Evolutionary conservation across 2,888 invertebrate genomes (phyloP), one percentile per base, ranked within the genome.

Genomic region (Malthinus seriepunctatus): DNA sequence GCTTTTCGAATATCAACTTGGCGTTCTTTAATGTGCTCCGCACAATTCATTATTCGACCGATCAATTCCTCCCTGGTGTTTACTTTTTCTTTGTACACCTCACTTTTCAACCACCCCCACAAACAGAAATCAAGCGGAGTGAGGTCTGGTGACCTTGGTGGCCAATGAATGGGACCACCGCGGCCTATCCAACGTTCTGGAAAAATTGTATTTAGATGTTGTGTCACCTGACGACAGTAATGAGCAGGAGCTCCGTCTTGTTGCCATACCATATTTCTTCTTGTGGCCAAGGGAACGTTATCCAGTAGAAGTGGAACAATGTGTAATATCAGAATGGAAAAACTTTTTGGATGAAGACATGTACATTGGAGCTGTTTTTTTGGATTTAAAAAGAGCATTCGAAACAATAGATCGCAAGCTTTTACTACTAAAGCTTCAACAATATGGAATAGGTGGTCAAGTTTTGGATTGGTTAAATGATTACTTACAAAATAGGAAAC

Each of bases 61-160:
- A 49, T 49, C 35, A 38, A 35, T 49, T 49, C 37, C 3, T 49
- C 15, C 5, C 49, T 7, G 8, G 49, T 37, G 14, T 49, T 49
- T 34, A 35, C 49, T 46, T 34, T 37, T 49, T 8, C 37, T 37
- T 11, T 8, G 34, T 37, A 11, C n/a, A 49, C 49, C n/a, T 35
- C 49, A 35, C 32, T 35, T 49, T 35, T 35, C 35, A 49, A 15
- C 48, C 33, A 48, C 33, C 48, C 34, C 48, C 48, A 33, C 23
- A 56, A 34, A 14, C 56, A 54, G 53, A 51, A 60, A 37, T 57
- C 51, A 8, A 51, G 44, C 14, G 56, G 57, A 34, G 59, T 63
- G 34, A 62, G 46, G 46, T 63, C 60, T n/a, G 62, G 63, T 44
- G 58, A 63, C 11, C 52, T 47, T 62, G 38, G 63, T 62, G 58